Base-by-base conservation (phyloP, 2,888 invertebrate species). In the Tetrapedia diversipes region DNA sequence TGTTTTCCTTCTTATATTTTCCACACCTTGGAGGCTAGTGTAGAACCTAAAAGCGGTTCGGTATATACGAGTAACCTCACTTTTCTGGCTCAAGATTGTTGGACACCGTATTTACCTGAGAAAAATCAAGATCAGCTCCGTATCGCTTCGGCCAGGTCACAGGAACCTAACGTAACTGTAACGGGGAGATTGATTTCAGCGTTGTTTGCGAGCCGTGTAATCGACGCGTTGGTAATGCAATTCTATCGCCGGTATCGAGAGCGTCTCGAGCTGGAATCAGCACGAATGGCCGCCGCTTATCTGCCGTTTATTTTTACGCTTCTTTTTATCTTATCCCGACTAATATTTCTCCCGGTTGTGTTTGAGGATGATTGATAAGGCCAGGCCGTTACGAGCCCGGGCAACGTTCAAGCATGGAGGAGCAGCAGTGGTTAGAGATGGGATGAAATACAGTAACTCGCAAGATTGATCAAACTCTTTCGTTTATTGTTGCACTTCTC, bases 321-420 rank as follows among this genome's bases (percentile, higher is more conserved):
- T 49, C 54, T 63, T 73, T 82, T 75, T 80, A 77, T 82, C 76
- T 69, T 69, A 64, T 76, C 76, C 64, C 49, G 27, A 24, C 56
- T 65, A 74, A 77, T 80, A 82, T 80, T 83, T 76, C 76, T 74
- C 57, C 63, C 32, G 54, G 64, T 51, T 67, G 49, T 76, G 56
- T 82, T 82, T 71, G 80, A 79, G 72, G 37, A 68, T 69, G 65
- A 77, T 81, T 75, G 79, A 83, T 78, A 83, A 76, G 47, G 39
- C 61, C 27, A 47, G 41, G 29, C 69, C 39, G 16, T 39, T 45
- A 32, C 37, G 22, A 57, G 73, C 29, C n/a, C 54, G 59, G 37
- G 11, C 68, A 29, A 43, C 49, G 27, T 11, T n/a, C 57, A 22
- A 24, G 24, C 53, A 14, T 32, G 19, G 16, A 37, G 57, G 27